Conservation (phyloP, 2,113 vertebrate species). For the Egretta garzetta region DNA sequence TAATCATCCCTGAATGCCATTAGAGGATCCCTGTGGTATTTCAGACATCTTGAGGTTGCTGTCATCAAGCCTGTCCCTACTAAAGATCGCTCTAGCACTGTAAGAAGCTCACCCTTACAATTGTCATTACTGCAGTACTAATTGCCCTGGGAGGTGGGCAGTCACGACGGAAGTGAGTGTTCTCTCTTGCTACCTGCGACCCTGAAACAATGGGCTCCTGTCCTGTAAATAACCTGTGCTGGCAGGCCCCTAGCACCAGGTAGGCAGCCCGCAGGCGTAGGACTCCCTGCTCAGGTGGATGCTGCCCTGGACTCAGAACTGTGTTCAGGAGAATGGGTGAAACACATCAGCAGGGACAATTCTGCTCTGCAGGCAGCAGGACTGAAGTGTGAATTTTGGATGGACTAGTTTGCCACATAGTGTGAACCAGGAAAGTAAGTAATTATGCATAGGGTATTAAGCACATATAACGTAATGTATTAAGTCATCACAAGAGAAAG, state of each 20-base stretch:
- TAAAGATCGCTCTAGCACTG: background rate
- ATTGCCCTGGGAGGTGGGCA: background rate
- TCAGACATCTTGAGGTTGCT: slow-evolving; percentile 31
- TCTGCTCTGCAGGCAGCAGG: background rate
- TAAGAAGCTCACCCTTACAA: background rate
- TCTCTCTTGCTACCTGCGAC: background rate
- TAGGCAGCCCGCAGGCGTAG: background rate
- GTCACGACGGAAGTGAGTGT: rapidly evolving
- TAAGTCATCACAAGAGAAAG: background rate
- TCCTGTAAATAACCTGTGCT: background rate
- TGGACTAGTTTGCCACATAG: background rate
- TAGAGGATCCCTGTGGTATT: slow-evolving; percentile 30
- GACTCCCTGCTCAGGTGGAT: rapidly evolving
- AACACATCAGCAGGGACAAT: background rate
- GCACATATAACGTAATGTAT: background rate
- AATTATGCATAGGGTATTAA: background rate
- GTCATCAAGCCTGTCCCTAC: background rate
- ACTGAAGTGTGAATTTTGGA: background rate
- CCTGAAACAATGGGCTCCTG: background rate
- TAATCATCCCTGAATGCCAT: background rate
- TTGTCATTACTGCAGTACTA: background rate
- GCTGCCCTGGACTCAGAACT: background rate
- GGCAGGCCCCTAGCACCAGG: background rate
- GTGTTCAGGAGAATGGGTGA: background rate
- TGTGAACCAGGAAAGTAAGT: background rate